Evolutionary conservation across 2,113 vertebrate species (phyloP), one percentile per base, ranked within the genome.

Genomic region (Catharus fuscescens): DNA sequence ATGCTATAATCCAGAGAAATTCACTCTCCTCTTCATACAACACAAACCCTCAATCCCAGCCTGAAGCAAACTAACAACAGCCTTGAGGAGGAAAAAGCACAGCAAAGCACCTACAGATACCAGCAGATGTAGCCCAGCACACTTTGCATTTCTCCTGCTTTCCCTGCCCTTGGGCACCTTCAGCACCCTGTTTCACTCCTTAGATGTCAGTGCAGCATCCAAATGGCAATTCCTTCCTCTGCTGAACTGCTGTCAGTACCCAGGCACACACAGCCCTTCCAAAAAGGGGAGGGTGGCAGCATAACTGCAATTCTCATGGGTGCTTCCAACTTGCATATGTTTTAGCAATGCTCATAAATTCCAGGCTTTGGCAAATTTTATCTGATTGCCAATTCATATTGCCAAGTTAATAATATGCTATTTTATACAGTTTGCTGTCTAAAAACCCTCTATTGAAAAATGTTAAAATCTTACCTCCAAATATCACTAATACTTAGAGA

Each of bases 71-170:
- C 5, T 28, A 71, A 36, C 8, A 48, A 36, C 23, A 44, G 45
- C 24, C 42, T 36, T 50, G 28, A 62, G 18, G 23, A 40, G 64
- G 9, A 12, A 25, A n/a, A 80, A 59, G 10, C 12, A 26, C 42
- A 71, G 47, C 25, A 76, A 59, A 44, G 32, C 14, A 44, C 24
- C 28, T 34, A 31, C 18, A 40, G 67, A 19, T 47, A 50, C 11
- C 23, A n/a, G 50, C 8, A 25, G 2, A 1, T 0, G 13, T 1
- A 34, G 21, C 29, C 18, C 42, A 62, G 38, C 32, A 47, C 23
- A 40, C 1, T 2, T 28, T 31, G 6, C 31, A 4, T 83, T 89
- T 86, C 57, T 86, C 86, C 38, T 23, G 36, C 47, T 64, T 53
- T 87, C 19, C 21, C 25, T 71, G 52, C 12, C 26, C 69, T 59